phyloP scores from a whole-genome alignment of 2,888 invertebrate species.

The Sussaba pulchella region DNA sequence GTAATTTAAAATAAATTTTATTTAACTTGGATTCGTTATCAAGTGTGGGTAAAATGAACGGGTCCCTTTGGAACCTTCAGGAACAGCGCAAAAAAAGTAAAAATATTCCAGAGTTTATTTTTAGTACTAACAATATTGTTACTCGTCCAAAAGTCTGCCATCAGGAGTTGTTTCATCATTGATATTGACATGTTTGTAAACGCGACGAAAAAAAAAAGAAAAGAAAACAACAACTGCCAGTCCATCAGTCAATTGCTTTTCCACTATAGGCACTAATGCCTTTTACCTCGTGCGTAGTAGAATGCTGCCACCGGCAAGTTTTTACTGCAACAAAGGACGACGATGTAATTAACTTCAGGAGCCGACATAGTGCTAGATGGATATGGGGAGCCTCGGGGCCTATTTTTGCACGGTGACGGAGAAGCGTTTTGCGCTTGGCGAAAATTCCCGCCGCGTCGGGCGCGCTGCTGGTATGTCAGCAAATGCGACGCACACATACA shows the following conservation, averaged over 20 bases:
- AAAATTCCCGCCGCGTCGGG: constrained; percentile 29
- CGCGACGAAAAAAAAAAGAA: constrained; percentile 23
- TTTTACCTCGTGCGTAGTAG: not conserved
- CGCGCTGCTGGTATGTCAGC: not conserved
- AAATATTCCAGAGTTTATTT: constrained; percentile 32
- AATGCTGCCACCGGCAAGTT: constrained; percentile 29
- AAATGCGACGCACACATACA: constrained; percentile 12
- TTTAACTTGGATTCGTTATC: too few relatives aligned
- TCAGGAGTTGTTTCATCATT: too few relatives aligned
- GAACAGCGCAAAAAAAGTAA: too few relatives aligned
- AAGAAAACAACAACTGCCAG: not conserved
- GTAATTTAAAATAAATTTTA: too few relatives aligned
- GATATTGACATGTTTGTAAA: not conserved
- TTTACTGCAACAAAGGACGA: constrained; percentile 40
- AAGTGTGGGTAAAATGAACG: too few relatives aligned
- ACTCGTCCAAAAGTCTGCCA: not conserved
- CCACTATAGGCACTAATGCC: not conserved
- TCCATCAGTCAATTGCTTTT: constrained; percentile 40
- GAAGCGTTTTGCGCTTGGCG: constrained; percentile 29
- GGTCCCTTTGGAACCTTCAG: too few relatives aligned
- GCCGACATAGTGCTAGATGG: constrained; percentile 42
- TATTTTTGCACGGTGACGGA: constrained; percentile 18
- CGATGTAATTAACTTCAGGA: constrained; percentile 47
- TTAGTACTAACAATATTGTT: not conserved
- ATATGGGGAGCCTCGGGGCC: constrained; percentile 31